phyloP scores from a whole-genome alignment of 2,113 vertebrate species.

The Conger conger region DNA sequence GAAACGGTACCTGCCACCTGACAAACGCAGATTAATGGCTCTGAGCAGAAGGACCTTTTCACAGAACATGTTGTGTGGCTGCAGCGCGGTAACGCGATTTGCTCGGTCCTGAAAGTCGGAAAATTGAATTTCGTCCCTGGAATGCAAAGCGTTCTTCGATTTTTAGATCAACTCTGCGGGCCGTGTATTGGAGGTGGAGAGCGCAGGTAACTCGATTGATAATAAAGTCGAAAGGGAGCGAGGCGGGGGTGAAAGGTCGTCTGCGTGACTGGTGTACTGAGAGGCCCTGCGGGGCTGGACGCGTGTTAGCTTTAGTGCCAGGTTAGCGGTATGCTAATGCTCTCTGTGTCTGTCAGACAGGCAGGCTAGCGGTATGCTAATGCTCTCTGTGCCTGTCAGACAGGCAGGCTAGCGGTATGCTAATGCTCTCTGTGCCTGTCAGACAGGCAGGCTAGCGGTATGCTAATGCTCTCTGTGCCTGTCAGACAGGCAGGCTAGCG shows the following conservation, averaged over 20 bases:
- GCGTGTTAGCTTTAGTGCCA: not conserved
- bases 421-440: not conserved
- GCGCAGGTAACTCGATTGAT: not conserved
- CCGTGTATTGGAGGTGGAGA: not conserved
- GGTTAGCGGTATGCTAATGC: not conserved
- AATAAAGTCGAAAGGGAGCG: not conserved
- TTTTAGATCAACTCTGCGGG: not conserved
- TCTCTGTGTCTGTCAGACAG: not conserved
- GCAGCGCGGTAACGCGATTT: not conserved
- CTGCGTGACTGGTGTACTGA: not conserved
- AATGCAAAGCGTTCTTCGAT: not conserved
- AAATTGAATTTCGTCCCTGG: not conserved
- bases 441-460: no score
- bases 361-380: no score
- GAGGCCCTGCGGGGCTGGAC: not conserved
- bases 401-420: no score
- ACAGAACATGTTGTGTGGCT: not conserved
- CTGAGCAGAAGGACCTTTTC: not conserved
- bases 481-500: no score
- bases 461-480: not conserved
- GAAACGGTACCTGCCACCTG: not conserved
- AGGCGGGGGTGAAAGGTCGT: not conserved
- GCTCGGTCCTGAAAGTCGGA: not conserved
- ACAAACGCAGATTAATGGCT: not conserved
- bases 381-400: not conserved